These are phyloP conservation scores for Plecotus auritus DNA, from an alignment of 2,113 vertebrate species.

Conservation along the genomic window DNA sequence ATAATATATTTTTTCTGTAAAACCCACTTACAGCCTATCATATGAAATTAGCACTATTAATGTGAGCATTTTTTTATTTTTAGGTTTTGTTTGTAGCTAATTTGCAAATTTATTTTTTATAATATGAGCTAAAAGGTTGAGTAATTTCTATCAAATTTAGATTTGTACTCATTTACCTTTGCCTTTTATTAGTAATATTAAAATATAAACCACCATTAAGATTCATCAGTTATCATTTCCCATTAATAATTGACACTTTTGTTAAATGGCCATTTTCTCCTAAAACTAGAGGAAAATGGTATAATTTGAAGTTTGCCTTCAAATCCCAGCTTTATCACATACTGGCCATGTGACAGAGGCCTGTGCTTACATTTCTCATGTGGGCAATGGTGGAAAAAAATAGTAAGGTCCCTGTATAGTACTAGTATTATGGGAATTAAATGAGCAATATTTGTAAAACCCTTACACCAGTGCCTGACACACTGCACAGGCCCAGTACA, in stretches of 20 bases:
- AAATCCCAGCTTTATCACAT: neutral
- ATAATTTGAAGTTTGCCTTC: neutral
- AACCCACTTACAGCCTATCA: neutral
- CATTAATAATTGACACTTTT: neutral
- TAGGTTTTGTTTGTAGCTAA: neutral
- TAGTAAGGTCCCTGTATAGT: neutral
- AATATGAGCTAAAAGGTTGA: neutral
- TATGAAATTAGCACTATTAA: neutral
- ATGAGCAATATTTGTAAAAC: neutral
- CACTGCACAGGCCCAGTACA: too few species aligned
- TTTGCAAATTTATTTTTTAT: neutral
- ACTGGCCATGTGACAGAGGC: neutral
- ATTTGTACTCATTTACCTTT: neutral
- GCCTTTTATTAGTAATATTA: neutral
- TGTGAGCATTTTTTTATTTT: neutral
- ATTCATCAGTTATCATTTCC: neutral
- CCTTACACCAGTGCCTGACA: neutral
- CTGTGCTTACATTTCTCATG: neutral
- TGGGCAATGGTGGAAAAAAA: neutral
- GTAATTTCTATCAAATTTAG: neutral
- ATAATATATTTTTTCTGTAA: neutral
- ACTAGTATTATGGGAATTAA: neutral
- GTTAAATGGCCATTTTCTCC: neutral
- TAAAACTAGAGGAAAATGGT: neutral
- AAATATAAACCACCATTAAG: neutral